These are phyloP conservation scores for Tapirus terrestris DNA, from an alignment of 2,113 vertebrate genomes.

Conservation along the genomic window DNA sequence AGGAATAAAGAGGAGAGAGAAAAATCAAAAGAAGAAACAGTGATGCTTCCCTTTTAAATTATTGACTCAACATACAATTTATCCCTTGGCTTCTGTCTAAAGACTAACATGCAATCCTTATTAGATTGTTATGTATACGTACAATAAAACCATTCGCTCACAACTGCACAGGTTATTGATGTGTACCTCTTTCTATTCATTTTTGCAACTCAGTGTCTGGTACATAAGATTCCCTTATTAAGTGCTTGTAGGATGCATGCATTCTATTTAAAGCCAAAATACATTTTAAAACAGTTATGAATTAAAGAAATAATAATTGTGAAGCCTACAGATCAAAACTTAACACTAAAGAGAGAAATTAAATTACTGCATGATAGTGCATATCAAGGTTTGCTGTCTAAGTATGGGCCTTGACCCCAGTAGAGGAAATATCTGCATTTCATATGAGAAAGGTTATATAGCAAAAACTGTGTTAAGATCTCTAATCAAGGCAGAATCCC, in stretches of 20 bases:
- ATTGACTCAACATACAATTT: background rate
- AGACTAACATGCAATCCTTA: background rate
- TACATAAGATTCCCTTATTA: background rate
- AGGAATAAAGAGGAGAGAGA: background rate
- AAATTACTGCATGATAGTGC: background rate
- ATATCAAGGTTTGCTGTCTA: background rate
- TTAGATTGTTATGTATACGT: background rate
- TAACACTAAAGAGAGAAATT: background rate
- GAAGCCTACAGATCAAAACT: background rate
- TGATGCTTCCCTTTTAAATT: background rate
- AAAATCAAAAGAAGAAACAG: slow-evolving; percentile 31
- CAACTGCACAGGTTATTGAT: background rate
- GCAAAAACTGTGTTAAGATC: background rate
- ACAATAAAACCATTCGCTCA: background rate
- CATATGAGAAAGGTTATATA: background rate
- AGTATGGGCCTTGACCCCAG: background rate
- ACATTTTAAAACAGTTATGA: slow-evolving; percentile 33
- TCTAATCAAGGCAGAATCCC: background rate
- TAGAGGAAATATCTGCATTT: background rate
- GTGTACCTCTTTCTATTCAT: background rate
- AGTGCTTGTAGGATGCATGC: background rate
- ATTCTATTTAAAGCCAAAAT: slow-evolving; percentile 25
- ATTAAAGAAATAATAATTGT: background rate
- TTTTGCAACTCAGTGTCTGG: background rate
- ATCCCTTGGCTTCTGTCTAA: background rate